phyloP scores from a whole-genome alignment of 1,140 invertebrate species.

The Ptiloglossa arizonensis region DNA sequence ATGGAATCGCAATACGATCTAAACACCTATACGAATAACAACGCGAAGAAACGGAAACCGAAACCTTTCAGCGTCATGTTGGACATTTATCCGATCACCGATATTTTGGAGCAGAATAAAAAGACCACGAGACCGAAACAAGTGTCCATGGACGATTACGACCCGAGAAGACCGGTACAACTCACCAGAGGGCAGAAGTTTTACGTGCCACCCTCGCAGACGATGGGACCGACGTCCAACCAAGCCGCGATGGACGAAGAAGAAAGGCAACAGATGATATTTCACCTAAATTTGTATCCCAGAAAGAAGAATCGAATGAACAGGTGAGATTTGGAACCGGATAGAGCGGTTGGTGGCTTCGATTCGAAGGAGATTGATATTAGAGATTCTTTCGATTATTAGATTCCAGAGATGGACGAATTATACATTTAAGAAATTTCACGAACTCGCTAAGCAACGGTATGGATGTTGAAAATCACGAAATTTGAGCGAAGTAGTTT shows the following conservation, averaged over 20 bases:
- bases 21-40: constrained; percentile 51
- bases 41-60: constrained; percentile 69
- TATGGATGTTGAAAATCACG: too few relatives aligned
- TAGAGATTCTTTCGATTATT: too few relatives aligned
- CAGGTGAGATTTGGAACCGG: constrained; percentile 62
- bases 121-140: constrained; percentile 64
- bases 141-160: constrained; percentile 66
- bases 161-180: constrained; percentile 65
- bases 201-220: constrained; percentile 38
- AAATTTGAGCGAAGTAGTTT: too few relatives aligned
- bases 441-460: too few relatives aligned
- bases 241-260: constrained; percentile 70
- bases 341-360: too few relatives aligned
- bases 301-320: constrained; percentile 70
- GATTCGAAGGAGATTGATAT: too few relatives aligned
- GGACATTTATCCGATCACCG: constrained; percentile 80
- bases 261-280: constrained; percentile 79
- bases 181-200: constrained; percentile 62
- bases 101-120: constrained; percentile 73
- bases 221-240: constrained; percentile 57
- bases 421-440: too few relatives aligned
- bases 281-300: constrained; percentile 80
- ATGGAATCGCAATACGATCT: constrained; percentile 58
- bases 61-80: constrained; percentile 81
- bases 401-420: too few relatives aligned